phyloP scores from a whole-genome alignment of 1,140 invertebrate genomes.

The Probaryconus sp. region DNA sequence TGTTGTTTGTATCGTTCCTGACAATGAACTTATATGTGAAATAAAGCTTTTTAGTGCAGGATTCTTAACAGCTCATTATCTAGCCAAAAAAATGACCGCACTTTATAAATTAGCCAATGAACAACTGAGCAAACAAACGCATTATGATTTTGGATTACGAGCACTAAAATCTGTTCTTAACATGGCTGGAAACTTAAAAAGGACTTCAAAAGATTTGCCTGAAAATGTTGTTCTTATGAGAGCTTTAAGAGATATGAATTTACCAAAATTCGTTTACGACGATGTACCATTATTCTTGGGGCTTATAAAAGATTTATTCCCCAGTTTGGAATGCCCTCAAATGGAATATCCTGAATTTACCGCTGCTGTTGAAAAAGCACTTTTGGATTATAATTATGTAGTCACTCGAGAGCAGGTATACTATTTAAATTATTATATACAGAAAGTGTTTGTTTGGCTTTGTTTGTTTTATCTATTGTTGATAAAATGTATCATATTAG shows the following conservation, averaged over 20 bases:
- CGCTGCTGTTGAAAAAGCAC: constrained; percentile 83
- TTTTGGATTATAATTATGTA: constrained; percentile 84
- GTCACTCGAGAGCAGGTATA: constrained; percentile 87
- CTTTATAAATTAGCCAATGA: constrained; percentile 90
- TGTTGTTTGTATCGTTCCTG: constrained; percentile 92
- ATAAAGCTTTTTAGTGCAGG: constrained; percentile 95
- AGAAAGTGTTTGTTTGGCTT: neutral
- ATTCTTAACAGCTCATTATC: constrained; percentile 89
- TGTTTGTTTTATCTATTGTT: constrained; percentile 8
- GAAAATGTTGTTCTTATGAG: constrained; percentile 93
- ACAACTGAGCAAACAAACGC: constrained; percentile 93
- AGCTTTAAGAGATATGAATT: constrained; percentile 93
- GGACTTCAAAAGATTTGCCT: constrained; percentile 85
- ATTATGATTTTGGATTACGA: constrained; percentile 96
- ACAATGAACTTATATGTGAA: constrained; percentile 92
- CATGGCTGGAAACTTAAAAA: constrained; percentile 92
- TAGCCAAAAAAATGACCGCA: constrained; percentile 96
- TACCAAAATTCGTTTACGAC: constrained; percentile 94
- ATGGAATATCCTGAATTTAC: constrained; percentile 92
- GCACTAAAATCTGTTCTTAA: constrained; percentile 92
- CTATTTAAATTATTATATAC: neutral
- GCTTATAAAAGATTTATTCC: constrained; percentile 91
- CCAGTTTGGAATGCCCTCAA: constrained; percentile 90
- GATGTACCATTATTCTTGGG: constrained; percentile 93
- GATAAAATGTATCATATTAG: constrained; percentile 79